A percentile compares a stretch with the other conserved stretches of the same genome.
Conservation (phyloP, 53 echinoderm and acorn worm species). For the Mesocentrotus franciscanus region DNA sequence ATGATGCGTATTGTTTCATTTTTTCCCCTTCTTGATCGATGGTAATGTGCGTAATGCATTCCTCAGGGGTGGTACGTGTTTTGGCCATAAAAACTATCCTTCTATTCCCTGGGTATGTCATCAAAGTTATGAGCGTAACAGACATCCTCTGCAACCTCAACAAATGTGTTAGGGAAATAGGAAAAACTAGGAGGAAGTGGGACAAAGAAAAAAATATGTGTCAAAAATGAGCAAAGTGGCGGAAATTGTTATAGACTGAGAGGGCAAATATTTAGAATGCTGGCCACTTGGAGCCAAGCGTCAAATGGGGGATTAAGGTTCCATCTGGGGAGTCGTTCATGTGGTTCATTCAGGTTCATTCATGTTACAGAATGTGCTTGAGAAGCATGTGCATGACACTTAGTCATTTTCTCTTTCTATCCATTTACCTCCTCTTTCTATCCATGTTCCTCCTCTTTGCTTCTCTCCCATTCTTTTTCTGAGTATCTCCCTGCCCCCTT, state of each 20-base stretch:
- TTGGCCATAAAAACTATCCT: background rate
- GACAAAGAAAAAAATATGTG: conserved; percentile 14
- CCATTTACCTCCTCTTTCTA: background rate
- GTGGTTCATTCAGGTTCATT: conserved; percentile 51
- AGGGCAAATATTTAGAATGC: conserved; percentile 26
- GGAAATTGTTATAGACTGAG: conserved; percentile 50
- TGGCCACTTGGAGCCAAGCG: background rate
- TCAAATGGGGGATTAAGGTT: conserved; percentile 3
- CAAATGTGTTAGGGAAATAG: background rate
- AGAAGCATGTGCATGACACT: background rate
- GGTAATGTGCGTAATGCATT: background rate
- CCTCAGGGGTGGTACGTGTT: background rate
- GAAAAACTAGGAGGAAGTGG: background rate
- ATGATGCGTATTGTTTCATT: background rate
- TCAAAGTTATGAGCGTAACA: conserved; percentile 28
- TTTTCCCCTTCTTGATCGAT: background rate
- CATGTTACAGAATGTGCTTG: conserved; percentile 31
- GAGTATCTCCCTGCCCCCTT: background rate
- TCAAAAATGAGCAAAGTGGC: background rate
- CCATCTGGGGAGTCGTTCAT: background rate
- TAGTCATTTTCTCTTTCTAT: background rate
- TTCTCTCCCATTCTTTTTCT: background rate
- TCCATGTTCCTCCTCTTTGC: background rate
- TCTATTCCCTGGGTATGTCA: conserved; percentile 18
- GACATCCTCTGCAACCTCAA: background rate